These are phyloP conservation scores for Chiloscyllium plagiosum DNA, from an alignment of 2,113 vertebrate species.

Conservation along the genomic window DNA sequence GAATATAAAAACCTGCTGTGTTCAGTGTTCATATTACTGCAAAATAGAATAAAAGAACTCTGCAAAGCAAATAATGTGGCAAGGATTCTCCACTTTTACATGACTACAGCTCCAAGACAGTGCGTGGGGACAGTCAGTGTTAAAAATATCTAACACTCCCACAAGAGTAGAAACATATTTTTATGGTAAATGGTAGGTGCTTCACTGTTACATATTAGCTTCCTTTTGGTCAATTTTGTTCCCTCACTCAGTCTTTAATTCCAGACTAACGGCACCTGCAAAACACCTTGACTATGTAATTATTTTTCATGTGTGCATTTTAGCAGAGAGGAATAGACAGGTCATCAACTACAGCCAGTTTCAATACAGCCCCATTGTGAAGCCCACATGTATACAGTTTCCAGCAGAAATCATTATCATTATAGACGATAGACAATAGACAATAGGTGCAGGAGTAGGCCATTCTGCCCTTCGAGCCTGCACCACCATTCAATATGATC, in stretches of 20 bases:
- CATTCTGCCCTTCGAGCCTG: too few species aligned
- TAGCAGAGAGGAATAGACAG: not conserved
- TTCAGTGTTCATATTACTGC: not conserved
- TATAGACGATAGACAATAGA: too few species aligned
- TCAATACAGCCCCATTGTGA: not conserved
- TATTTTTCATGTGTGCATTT: not conserved
- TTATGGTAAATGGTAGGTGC: not conserved
- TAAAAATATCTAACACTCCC: not conserved
- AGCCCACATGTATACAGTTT: too few species aligned
- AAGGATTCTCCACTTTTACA: not conserved
- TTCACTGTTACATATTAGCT: not conserved
- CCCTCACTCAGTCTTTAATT: not conserved
- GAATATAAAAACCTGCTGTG: not conserved
- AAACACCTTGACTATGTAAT: not conserved
- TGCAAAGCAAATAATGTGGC: not conserved
- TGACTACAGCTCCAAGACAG: not conserved
- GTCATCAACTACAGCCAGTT: not conserved
- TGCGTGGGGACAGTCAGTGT: not conserved
- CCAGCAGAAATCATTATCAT: too few species aligned
- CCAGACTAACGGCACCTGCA: too few species aligned
- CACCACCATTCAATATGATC: too few species aligned
- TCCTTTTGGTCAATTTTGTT: not conserved
- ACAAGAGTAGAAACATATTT: not conserved
- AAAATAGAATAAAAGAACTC: not conserved
- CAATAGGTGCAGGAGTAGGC: too few species aligned